Base-by-base conservation (phyloP, 2,797 vertebrate species). In the Sylvia borin region DNA sequence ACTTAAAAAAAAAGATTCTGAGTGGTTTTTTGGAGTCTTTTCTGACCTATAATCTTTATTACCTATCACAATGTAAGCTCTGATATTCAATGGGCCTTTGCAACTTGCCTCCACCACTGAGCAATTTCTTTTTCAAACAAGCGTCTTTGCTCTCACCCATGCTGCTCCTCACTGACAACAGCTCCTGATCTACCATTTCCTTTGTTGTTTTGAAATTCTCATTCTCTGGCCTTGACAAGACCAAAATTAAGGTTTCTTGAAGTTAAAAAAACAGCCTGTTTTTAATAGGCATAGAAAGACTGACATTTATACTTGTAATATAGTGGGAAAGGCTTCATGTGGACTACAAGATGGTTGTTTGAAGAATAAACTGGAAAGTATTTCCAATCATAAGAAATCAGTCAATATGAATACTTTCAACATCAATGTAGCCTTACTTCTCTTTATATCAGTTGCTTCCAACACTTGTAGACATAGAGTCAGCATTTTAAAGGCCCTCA, bases 11-110 rank as follows among this genome's bases (percentile, higher is more conserved):
- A 81, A 55, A 3, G 4, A 25, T 47, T 67, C 13, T 17, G 15
- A 14, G 5, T 0, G 0, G 0, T 0, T 16, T 24, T 26, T n/a
- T n/a, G 10, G 15, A 42, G 17, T 22, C 22, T 8, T 71, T 94
- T 78, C 31, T 78, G 19, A 17, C 22, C 21, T 70, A 25, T 43
- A 67, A 61, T 42, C 7, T 70, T 74, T 62, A 60, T 18, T 60
- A 17, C 7, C 13, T 79, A n/a, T 58, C 20, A 70, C 36, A 62
- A 58, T 12, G 5, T 83, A 62, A 92, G 18, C 16, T 16, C 16
- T 82, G 60, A 34, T 45, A 40, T 55, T 73, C 55, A 68, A 3
- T 42, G n/a, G 29, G 16, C 16, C n/a, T 80, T 66, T 82, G 47
- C 51, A 73, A 73, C 50, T 58, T 76, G 14, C 10, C 25, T 66